Base-by-base conservation (phyloP, 2,797 vertebrate genomes). In the Lemur catta region DNA sequence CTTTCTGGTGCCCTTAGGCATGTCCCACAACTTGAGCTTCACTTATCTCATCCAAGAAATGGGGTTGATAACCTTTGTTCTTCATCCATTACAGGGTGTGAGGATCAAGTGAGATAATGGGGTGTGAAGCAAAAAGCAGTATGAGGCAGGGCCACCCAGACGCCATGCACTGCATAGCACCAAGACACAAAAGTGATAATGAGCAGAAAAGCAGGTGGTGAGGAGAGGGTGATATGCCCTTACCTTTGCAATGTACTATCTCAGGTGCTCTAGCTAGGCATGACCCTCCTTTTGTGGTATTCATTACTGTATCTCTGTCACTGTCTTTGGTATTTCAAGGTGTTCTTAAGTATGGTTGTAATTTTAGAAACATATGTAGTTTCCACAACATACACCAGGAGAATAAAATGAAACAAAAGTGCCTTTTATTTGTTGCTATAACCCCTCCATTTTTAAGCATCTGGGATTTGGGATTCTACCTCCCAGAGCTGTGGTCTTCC, bases 331-430 rank as follows among this genome's bases (percentile, higher is more conserved):
- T 86, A 52, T 75, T 89, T 59, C 15, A 86, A 59, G 41, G 65
- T 92, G 48, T 84, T 94, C 24, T 71, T 92, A 86, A 92, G 63
- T 50, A 11, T 50, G 20, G 69, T 52, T 94, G 18, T 95, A 46
- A 80, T 95, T 96, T 94, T 95, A 69, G 67, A 38, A 80, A 72
- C 20, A 22, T 55, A 22, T 1, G 24, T 26, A 11, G 6, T 38
- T 92, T 96, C 52, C 75, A 84, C 48, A 69, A 0, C 10, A 10
- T 72, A 93, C n/a, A 88, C 35, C 0, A 33, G 71, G 43, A 95
- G 65, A 71, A 76, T 67, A 91, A 80, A 97, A 81, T n/a, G 75
- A 78, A 91, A 65, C 7, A 17, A 30, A 75, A 65, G 35, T 41
- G 22, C 7, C 33, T 95, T 86, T 82, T 93, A 84, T 74, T 46